Conservation (phyloP, 2,888 invertebrate species). For the Sympetrum striolatum region DNA sequence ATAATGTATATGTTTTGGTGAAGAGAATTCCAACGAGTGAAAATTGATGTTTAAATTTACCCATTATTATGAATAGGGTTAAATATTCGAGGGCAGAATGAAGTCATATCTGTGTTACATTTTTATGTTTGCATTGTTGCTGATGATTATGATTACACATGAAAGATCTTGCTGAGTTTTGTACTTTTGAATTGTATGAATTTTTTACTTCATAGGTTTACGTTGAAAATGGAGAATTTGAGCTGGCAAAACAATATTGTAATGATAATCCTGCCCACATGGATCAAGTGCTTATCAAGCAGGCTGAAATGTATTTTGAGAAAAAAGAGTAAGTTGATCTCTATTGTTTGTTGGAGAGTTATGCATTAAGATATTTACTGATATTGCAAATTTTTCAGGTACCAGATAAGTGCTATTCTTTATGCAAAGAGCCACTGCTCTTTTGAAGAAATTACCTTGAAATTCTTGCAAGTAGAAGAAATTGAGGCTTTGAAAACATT, state of each 20-base stretch:
- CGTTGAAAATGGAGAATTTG: slow-evolving; percentile 83
- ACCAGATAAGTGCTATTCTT: slow-evolving; percentile 81
- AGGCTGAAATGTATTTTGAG: slow-evolving; percentile 85
- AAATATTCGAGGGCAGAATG: too few species aligned
- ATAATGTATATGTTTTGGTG: too few species aligned
- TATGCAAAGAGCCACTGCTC: slow-evolving; percentile 91
- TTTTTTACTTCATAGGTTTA: slow-evolving; percentile 68
- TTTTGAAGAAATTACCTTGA: slow-evolving; percentile 93
- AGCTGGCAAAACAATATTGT: slow-evolving; percentile 84
- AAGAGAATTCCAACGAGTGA: too few species aligned
- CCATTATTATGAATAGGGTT: too few species aligned
- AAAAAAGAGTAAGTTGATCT: slow-evolving; percentile 67
- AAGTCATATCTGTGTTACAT: too few species aligned
- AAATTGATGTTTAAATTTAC: too few species aligned
- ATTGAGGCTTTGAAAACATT: slow-evolving; percentile 88
- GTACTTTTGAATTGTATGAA: not conserved
- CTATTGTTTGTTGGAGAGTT: not conserved
- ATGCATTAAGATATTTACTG: not conserved
- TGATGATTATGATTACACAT: too few species aligned
- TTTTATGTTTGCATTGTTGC: too few species aligned
- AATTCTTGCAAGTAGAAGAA: slow-evolving; percentile 82
- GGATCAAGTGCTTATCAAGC: slow-evolving; percentile 84
- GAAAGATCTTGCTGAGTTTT: too few species aligned
- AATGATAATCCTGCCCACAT: slow-evolving; percentile 79
- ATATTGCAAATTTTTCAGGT: slow-evolving; percentile 58